Conservation (phyloP, 2,888 invertebrate genomes). For the Sclerodermus sp. region DNA sequence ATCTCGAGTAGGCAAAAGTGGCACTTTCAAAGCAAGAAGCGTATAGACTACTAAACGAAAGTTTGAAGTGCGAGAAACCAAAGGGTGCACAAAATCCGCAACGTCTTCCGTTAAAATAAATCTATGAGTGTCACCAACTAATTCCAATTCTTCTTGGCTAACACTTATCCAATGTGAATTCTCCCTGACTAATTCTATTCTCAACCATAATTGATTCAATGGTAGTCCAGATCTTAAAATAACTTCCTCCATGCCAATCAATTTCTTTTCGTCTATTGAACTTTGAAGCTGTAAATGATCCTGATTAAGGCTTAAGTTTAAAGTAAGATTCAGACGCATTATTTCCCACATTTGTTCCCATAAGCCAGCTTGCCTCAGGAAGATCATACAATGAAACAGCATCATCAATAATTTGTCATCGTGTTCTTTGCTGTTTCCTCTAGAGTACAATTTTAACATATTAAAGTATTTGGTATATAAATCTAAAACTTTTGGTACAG, state of each 20-base stretch:
- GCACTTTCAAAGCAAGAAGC: conserved; percentile 65
- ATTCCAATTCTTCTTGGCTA: conserved; percentile 55
- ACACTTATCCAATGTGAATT: conserved; percentile 71
- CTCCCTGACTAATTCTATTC: conserved; percentile 74
- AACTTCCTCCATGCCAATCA: conserved; percentile 66
- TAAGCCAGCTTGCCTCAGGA: conserved; percentile 72
- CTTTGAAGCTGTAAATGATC: conserved; percentile 36
- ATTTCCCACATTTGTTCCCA: conserved; percentile 77
- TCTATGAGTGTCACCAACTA: conserved; percentile 68
- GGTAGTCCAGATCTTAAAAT: conserved; percentile 69
- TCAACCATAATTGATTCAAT: conserved; percentile 72
- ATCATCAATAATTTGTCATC: conserved; percentile 47
- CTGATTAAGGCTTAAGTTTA: conserved; percentile 61
- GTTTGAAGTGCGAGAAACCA: conserved; percentile 62
- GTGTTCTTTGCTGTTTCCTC: conserved; percentile 35
- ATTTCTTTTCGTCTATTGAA: conserved; percentile 58
- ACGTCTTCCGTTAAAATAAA: conserved; percentile 68
- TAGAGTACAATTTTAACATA: conserved; percentile 53
- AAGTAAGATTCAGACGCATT: conserved; percentile 68
- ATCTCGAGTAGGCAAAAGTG: conserved; percentile 60
- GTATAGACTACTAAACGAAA: conserved; percentile 65
- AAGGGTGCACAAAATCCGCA: conserved; percentile 70
- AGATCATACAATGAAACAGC: conserved; percentile 62
- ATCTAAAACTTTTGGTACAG: conserved; percentile 62
- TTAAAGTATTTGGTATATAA: conserved; percentile 62